These are phyloP conservation scores for Drosophila recens DNA, from an alignment of 2,888 invertebrate species.

Conservation along the genomic window DNA sequence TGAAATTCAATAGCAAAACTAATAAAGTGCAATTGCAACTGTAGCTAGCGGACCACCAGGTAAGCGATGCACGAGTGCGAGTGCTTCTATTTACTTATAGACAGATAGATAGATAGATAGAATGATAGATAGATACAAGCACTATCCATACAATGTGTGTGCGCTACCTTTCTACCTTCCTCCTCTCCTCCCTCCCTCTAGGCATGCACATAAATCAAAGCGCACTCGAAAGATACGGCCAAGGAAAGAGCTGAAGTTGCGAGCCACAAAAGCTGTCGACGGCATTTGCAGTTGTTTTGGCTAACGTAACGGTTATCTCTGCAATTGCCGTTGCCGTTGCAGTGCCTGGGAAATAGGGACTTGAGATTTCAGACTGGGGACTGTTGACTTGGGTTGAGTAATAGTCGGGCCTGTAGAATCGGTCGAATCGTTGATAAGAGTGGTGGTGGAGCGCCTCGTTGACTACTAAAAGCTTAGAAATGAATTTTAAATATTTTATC, in stretches of 20 bases:
- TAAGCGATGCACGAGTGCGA: constrained; percentile 10
- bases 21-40: constrained; percentile 73
- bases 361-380: not conserved
- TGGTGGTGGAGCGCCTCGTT: constrained; percentile 37
- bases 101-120: constrained; percentile 17
- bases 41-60: constrained; percentile 40
- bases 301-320: constrained; percentile 48
- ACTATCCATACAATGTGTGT: constrained; percentile 8
- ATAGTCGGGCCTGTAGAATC: constrained; percentile 28
- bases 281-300: constrained; percentile 55
- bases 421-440: constrained; percentile 52
- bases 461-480: constrained; percentile 75
- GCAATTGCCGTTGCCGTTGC: constrained; percentile 30
- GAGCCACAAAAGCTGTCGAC: constrained; percentile 16
- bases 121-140: constrained; percentile 23
- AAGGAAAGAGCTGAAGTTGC: constrained; percentile 8
- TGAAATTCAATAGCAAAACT: constrained; percentile 79
- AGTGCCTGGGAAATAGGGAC: constrained; percentile 9
- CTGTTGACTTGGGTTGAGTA: constrained; percentile 30
- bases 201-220: constrained; percentile 79
- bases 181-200: constrained; percentile 7
- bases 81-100: constrained; percentile 49
- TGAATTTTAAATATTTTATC: constrained; percentile 81
- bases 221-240: constrained; percentile 70
- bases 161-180: not conserved